Evolutionary conservation across 2,113 vertebrate species (phyloP).

Genomic region (Solea solea): DNA sequence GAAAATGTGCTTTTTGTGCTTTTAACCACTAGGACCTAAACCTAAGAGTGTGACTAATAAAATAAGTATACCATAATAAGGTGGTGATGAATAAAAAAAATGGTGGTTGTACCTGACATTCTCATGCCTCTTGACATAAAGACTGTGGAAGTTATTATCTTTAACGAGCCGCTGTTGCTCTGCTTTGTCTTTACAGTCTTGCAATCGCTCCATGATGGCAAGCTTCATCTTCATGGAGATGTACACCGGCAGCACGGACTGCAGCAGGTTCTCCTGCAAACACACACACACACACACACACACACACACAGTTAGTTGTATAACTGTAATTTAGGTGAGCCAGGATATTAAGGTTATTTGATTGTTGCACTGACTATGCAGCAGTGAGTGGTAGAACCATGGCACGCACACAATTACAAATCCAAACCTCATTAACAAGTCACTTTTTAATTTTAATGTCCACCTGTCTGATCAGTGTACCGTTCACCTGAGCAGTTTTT

Average conservation of each 20-base stretch:
- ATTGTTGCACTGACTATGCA: slow-evolving; percentile 5
- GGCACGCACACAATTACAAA: slow-evolving; percentile 3
- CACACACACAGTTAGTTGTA: slow-evolving; percentile 14
- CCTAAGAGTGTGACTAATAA: too few species aligned
- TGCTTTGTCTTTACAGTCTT: slow-evolving; percentile 90
- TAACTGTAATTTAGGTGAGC: slow-evolving; percentile 15
- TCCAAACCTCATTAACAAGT: neutral
- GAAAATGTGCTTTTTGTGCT: neutral
- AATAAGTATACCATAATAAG: too few species aligned
- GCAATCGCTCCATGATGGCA: slow-evolving; percentile 94
- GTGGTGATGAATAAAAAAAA: too few species aligned
- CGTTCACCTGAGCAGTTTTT: slow-evolving; percentile 8
- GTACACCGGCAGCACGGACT: slow-evolving; percentile 95
- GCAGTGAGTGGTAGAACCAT: neutral
- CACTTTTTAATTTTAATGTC: neutral
- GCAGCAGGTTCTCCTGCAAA: slow-evolving; percentile 91
- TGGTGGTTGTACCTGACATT: slow-evolving; percentile 87
- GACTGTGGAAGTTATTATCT: slow-evolving; percentile 98
- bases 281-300: slow-evolving; percentile 14
- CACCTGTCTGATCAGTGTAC: neutral
- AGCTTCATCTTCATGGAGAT: slow-evolving; percentile 99
- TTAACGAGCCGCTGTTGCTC: slow-evolving; percentile 85
- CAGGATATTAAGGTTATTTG: slow-evolving; percentile 26
- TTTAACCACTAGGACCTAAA: neutral
- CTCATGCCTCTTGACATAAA: slow-evolving; percentile 96